These are phyloP conservation scores for Formica exsecta DNA, from an alignment of 1,140 invertebrate genomes.

Conservation along the genomic window DNA sequence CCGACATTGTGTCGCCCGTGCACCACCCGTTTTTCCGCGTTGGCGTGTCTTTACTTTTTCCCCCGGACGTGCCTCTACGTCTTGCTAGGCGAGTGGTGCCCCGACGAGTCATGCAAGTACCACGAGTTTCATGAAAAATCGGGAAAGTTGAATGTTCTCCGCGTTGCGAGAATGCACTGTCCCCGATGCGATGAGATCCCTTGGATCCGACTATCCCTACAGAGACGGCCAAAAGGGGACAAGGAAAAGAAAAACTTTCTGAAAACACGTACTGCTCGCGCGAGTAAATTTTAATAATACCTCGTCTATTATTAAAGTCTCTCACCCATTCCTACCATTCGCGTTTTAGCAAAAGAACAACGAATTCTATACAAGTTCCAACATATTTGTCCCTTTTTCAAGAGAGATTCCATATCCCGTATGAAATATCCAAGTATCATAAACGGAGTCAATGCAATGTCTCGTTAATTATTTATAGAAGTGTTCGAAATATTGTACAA, in stretches of 20 bases:
- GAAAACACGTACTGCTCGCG: conserved; percentile 32
- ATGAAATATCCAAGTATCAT: not conserved
- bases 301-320: conserved; percentile 57
- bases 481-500: not conserved
- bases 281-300: conserved; percentile 60
- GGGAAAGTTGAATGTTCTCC: conserved; percentile 53
- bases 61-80: conserved; percentile 52
- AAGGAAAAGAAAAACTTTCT: conserved; percentile 38
- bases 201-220: conserved; percentile 23
- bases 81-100: conserved; percentile 23
- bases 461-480: conserved; percentile 3
- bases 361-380: not conserved
- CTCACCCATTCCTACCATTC: conserved; percentile 13
- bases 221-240: not conserved
- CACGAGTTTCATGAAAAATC: conserved; percentile 63
- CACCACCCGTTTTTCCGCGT: conserved; percentile 34
- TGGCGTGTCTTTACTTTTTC: conserved; percentile 50
- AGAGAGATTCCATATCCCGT: not conserved
- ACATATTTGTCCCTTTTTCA: conserved; percentile 30
- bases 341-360: conserved; percentile 32
- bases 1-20: conserved; percentile 20
- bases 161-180: conserved; percentile 19
- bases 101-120: conserved; percentile 55
- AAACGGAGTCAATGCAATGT: not conserved
- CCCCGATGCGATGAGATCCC: conserved; percentile 6